These are phyloP conservation scores for Pseudocheirus occidentalis DNA, from an alignment of 2,797 vertebrate species.

Conservation along the genomic window DNA sequence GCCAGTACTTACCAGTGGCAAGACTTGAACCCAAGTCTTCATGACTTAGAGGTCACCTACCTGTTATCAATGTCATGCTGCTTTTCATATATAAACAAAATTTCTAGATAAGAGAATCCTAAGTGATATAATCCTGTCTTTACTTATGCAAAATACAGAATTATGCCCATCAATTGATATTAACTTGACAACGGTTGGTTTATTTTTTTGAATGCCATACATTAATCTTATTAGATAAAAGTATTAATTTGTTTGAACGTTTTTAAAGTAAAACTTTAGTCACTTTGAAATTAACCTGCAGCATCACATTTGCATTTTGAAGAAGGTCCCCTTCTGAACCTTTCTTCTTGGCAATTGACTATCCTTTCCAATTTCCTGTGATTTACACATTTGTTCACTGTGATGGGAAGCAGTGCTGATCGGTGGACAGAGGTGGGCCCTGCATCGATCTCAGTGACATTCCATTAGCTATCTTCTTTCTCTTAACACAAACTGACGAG, in stretches of 20 bases:
- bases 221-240: background rate
- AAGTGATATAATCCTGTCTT: background rate
- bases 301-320: background rate
- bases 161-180: background rate
- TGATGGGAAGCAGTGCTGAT: slow-evolving; percentile 20
- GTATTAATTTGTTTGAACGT: background rate
- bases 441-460: slow-evolving; percentile 39
- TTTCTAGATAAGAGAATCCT: background rate
- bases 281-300: background rate
- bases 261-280: background rate
- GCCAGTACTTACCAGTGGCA: background rate
- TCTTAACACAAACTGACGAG: slow-evolving; percentile 54
- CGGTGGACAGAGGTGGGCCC: slow-evolving; percentile 29
- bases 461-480: slow-evolving; percentile 52
- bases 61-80: background rate
- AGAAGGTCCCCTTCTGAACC: background rate
- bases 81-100: background rate
- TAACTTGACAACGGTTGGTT: background rate
- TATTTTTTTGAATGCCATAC: background rate
- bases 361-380: slow-evolving; percentile 40
- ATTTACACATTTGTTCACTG: slow-evolving; percentile 49
- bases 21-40: background rate
- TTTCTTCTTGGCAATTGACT: slow-evolving; percentile 33
- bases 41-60: background rate
- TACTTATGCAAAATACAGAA: background rate